These are phyloP conservation scores for Coranthus polyacanthus DNA, from an alignment of 2,797 vertebrate species.

Conservation along the genomic window DNA sequence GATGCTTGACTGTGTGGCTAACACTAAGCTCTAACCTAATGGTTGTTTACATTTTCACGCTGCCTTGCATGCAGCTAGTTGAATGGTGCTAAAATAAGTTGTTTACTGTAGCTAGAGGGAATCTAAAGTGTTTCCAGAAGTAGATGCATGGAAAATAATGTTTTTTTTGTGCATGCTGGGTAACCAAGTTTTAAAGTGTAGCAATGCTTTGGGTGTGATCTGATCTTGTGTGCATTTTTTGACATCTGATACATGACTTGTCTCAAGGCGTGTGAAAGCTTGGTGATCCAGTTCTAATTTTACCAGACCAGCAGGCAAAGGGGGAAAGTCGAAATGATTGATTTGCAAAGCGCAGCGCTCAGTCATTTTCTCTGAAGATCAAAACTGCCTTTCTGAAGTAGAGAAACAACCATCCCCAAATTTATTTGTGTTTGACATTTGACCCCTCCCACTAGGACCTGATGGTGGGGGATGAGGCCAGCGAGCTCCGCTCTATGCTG, in stretches of 20 bases:
- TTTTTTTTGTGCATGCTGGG: conserved; percentile 78
- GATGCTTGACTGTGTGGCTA: conserved; percentile 77
- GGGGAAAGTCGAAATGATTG: not conserved
- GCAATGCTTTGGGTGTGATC: not conserved
- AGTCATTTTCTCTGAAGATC: not conserved
- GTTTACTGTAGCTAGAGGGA: conserved; percentile 48
- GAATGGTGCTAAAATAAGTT: conserved; percentile 66
- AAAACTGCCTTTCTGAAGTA: conserved; percentile 3
- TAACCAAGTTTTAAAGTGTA: conserved; percentile 48
- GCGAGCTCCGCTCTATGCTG: conserved; percentile 88
- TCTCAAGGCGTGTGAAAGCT: not conserved
- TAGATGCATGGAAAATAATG: conserved; percentile 73
- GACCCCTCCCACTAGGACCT: conserved; percentile 79
- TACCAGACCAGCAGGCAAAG: conserved; percentile 5
- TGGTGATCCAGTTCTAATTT: conserved; percentile 7
- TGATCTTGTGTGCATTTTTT: conserved; percentile 16
- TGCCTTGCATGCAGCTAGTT: conserved; percentile 73
- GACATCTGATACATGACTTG: conserved; percentile 1
- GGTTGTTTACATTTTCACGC: conserved; percentile 66
- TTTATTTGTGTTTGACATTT: conserved; percentile 23
- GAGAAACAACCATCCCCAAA: not conserved
- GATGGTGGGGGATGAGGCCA: conserved; percentile 90
- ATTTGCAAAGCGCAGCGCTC: not conserved
- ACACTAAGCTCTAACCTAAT: conserved; percentile 67
- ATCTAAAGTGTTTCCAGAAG: conserved; percentile 59